Evolutionary conservation across 2,113 vertebrate genomes (phyloP), one percentile per base, ranked within the genome.

Genomic region (Parus major): DNA sequence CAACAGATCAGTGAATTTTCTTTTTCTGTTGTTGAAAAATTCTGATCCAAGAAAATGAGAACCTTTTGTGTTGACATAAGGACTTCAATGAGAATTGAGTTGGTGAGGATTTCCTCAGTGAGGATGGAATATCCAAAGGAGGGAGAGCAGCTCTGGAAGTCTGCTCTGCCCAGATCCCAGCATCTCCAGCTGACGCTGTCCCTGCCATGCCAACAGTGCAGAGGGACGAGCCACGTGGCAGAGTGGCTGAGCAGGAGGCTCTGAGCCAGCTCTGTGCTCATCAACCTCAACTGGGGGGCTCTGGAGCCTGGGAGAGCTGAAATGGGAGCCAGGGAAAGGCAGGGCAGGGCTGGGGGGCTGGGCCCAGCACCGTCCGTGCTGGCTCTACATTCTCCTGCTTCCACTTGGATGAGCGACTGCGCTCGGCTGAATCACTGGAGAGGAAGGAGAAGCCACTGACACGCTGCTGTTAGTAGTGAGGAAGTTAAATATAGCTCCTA

Each of bases 401-500:
- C 70, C 65, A 71, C 90, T 84, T 84, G 87, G 66, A 66, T 73
- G 93, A 95, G 36, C n/a, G 53, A 71, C 41, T 68, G 69, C 5
- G 4, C 79, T 87, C 2, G 1, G 53, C 82, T 66, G 90, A 87
- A 88, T 84, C 90, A 64, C 85, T 71, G 86, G 66, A 82, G 85
- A 60, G 88, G 69, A 94, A 91, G 85, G 57, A 93, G 82, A 90
- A 91, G 79, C 64, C 84, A 77, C 72, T 50, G 90, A 84, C 82
- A 72, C 90, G 82, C 91, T 80, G 84, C 50, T 66, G 91, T 71
- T 92, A 72, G 81, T 66, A 82, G 39, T 41, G 90, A 91, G 87
- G 72, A 63, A 69, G 82, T 69, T 90, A 91, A 93, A 93, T 84
- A 89, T 82, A 96, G 93, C 75, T 93, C 72, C 68, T 93, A 52